Evolutionary conservation across 2,888 invertebrate species (phyloP), one percentile per base, ranked within the genome.

Genomic region (Bellardia pandia): DNA sequence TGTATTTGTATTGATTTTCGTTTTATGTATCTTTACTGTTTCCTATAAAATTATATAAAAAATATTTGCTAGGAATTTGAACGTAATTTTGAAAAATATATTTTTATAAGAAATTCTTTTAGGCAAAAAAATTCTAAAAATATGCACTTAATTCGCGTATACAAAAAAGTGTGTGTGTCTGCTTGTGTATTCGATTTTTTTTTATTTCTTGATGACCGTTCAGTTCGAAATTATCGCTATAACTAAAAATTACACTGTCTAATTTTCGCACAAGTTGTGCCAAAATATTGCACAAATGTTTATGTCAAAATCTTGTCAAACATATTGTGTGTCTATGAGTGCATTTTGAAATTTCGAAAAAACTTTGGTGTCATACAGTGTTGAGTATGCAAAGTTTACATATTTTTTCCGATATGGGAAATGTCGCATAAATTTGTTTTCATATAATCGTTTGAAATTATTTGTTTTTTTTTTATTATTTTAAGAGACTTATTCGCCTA

Each of bases 91-190:
- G 42, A 42, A 80, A 48, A 53, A 71, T 3, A 64, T 69, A 14
- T 42, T 68, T 7, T 33, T 60, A 5, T n/a, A 66, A 81, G 42
- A 56, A 78, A 74, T 74, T 82, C 68, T 84, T 87, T 82, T 64
- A 87, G 78, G 87, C 77, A 85, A 82, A 82, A 81, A 82, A 82
- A 58, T 75, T 87, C 87, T 87, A 87, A 75, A 87, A 87, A 87
- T 87, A 87, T 87, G 74, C 85, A 82, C 75, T 78, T 77, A 48
- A 75, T 82, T 87, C 81, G 78, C 77, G 60, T 86, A 81, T 77
- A 74, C 30, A 85, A 62, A 62, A 33, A 66, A 16, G 5, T 69
- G 40, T 78, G 66, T 62, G 14, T 60, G 56, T 62, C 30, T 62
- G 42, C 37, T 37, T 64, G 23, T 71, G 45, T 68, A 30, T 23